These are phyloP conservation scores for Mormyrus proboscirostris DNA, from an alignment of 2,797 vertebrate genomes.

Conservation along the genomic window DNA sequence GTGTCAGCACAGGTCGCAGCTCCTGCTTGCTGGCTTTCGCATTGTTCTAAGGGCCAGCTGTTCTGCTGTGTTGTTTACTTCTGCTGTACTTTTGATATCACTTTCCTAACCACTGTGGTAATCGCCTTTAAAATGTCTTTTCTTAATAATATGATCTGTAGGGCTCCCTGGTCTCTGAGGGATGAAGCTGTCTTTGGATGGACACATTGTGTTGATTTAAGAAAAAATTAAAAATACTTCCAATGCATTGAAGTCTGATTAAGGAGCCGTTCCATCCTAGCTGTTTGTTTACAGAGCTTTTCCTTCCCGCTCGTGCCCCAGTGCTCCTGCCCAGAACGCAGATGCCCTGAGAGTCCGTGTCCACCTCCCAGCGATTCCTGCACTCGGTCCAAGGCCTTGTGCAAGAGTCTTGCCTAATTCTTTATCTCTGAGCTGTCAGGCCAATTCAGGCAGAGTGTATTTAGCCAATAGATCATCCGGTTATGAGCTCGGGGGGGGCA, in stretches of 20 bases:
- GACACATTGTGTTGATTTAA: background rate
- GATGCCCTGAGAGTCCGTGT: background rate
- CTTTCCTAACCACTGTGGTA: background rate
- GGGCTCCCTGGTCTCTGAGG: background rate
- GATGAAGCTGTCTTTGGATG: background rate
- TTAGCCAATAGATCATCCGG: slow-evolving; percentile 13
- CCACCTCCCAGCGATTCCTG: background rate
- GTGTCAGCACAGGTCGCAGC: background rate
- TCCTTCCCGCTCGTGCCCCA: background rate
- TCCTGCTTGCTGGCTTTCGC: background rate
- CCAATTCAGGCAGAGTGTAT: slow-evolving; percentile 14
- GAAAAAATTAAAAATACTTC: background rate
- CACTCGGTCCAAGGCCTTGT: background rate
- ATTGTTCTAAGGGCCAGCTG: background rate
- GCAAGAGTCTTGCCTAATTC: slow-evolving; percentile 20
- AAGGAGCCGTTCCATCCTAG: background rate
- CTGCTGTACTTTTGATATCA: background rate
- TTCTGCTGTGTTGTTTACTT: background rate
- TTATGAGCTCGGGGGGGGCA: slow-evolving; percentile 15
- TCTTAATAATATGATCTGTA: background rate
- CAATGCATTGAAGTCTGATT: background rate
- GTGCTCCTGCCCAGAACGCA: background rate
- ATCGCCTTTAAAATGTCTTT: background rate
- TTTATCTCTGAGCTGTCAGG: slow-evolving; percentile 15
- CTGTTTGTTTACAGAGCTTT: slow-evolving; percentile 12